Conservation (phyloP, 2,113 vertebrate species). For the Eulacestoma nigropectus region DNA sequence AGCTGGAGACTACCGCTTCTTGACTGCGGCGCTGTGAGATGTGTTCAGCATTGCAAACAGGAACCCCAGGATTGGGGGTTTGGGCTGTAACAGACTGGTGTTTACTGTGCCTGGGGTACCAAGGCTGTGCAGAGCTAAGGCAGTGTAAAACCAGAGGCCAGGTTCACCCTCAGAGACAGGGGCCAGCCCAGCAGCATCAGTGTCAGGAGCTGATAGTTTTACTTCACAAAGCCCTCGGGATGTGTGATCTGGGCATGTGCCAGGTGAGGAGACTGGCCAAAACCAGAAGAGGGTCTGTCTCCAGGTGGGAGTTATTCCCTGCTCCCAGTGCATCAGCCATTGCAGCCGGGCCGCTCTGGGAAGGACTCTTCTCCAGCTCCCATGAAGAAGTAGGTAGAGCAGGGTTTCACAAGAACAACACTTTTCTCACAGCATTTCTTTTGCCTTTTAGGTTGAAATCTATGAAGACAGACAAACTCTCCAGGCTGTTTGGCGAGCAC, state of each 20-base stretch:
- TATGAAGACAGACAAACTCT: neutral
- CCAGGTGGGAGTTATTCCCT: neutral
- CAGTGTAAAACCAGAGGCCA: neutral
- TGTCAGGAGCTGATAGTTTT: neutral
- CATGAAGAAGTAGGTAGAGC: neutral
- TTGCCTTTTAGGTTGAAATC: neutral
- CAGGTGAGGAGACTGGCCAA: neutral
- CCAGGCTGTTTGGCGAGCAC: neutral
- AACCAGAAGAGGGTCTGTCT: neutral
- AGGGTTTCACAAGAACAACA: neutral
- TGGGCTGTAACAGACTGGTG: neutral
- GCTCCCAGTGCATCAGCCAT: neutral
- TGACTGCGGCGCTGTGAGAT: neutral
- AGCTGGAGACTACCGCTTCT: neutral
- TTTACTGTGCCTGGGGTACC: neutral
- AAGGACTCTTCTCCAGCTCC: neutral
- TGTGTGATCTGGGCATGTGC: rapidly evolving
- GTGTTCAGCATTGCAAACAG: neutral
- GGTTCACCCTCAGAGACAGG: neutral
- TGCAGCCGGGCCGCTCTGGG: neutral
- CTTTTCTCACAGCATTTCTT: neutral
- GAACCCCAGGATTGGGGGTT: neutral
- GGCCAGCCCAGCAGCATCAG: neutral
- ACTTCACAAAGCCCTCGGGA: neutral
- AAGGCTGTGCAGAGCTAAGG: neutral